Evolutionary conservation across 2,113 vertebrate species (phyloP).

Genomic region (Cephalopterus ornatus): DNA sequence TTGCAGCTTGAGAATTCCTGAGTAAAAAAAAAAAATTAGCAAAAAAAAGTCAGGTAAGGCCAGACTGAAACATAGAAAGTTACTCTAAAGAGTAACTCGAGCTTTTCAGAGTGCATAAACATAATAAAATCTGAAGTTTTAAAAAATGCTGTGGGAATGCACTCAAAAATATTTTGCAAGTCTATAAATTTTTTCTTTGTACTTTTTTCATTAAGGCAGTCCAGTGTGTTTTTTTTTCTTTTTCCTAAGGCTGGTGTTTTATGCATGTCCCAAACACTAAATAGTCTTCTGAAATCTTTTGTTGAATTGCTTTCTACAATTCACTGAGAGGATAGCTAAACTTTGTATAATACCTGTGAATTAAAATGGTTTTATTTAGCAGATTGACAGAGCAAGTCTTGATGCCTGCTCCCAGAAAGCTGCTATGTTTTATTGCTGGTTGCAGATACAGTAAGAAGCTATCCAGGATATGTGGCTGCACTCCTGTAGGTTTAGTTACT

Average conservation of each 20-base stretch:
- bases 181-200: background rate
- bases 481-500: background rate
- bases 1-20: background rate
- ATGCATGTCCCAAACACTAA: background rate
- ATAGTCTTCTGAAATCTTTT: background rate
- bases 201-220: background rate
- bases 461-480: background rate
- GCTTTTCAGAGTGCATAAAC: background rate
- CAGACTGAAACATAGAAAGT: background rate
- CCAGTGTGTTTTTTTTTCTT: background rate
- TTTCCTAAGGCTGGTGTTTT: background rate
- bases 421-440: background rate
- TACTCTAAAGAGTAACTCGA: background rate
- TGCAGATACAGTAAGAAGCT: background rate
- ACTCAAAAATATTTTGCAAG: background rate
- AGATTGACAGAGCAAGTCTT: background rate
- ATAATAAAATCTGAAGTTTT: background rate
- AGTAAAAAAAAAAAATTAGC: background rate
- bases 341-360: background rate
- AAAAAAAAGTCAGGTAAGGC: background rate
- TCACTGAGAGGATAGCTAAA: background rate
- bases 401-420: rapidly evolving
- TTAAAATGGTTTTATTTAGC: background rate
- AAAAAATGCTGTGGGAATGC: background rate
- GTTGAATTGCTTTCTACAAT: background rate